Evolutionary conservation across 2,888 invertebrate species (phyloP), one percentile per base, ranked within the genome.

Genomic region (Catocala fraxini): DNA sequence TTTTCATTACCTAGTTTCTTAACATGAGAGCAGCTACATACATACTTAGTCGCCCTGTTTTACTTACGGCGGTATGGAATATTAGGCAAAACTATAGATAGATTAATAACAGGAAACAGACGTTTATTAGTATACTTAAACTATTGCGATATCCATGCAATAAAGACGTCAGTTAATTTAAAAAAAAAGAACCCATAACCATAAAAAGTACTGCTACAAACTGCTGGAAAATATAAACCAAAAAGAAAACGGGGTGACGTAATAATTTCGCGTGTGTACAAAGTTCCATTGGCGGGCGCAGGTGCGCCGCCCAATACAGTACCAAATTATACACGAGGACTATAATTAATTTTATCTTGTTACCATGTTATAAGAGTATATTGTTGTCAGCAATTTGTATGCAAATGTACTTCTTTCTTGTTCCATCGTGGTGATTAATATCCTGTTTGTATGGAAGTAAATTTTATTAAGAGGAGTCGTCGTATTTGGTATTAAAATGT

Each of bases 291-390:
- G 68, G 62, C 59, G 70, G 68, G 54, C 64, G 15, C 64, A 56
- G 59, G 59, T 55, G 62, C 52, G 39, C 66, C 72, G 72, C 72
- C 77, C 70, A 58, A 46, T 67, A 42, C 63, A 12, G 65, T 59
- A 74, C 68, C 59, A 68, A 74, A 76, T 76, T 74, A 76, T 76
- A 74, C 63, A 62, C 39, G 49, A 56, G 55, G 56, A 47, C 48
- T 51, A 56, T 65, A 72, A 76, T 76, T 76, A 76, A 72, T 72
- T 66, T 77, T 34, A 63, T 70, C 77, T 76, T 59, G 74, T 76
- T 76, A 74, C 41, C 63, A 61, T 73, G 73, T 72, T 75, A 65
- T 72, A 70, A 70, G 68, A 58, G 51, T 53, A 69, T 63, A 63
- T 68, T 73, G 65, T 75, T 66, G 61, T 56, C 61, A 52, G 73